Base-by-base conservation (phyloP, 1,140 invertebrate species). In the Coboldia fuscipes region DNA sequence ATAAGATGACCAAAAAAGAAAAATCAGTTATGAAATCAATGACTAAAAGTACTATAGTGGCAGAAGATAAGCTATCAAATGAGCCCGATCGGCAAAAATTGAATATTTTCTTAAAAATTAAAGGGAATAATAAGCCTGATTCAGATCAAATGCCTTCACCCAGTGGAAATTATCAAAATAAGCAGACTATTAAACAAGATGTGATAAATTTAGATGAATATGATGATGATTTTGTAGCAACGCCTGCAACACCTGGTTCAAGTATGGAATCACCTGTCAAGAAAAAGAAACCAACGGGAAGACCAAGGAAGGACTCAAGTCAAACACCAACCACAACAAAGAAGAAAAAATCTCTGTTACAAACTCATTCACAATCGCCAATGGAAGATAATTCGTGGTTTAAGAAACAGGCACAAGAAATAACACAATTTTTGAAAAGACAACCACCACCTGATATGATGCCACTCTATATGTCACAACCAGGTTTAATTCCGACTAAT, bases 81-180 rank as follows among this genome's bases (percentile, higher is more conserved):
- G 78, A 83, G 50, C 78, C 77, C 2, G 75, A 83, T 48, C 76
- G 71, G 50, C 75, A 72, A 48, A 84, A 84, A 51, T 51, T 81
- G 17, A 83, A 82, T 57, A 80, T 84, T 47, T 80, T 84, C 42
- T 83, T 81, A 48, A 82, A 82, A 56, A 79, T 83, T 28, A n/a
- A n/a, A n/a, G n/a, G n/a, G n/a, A n/a, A n/a, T n/a, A n/a, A n/a
- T n/a, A n/a, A n/a, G n/a, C n/a, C n/a, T n/a, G n/a, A n/a, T n/a
- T n/a, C n/a, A n/a, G n/a, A n/a, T n/a, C n/a, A n/a, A n/a, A n/a
- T n/a, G n/a, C n/a, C n/a, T n/a, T n/a, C n/a, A n/a, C n/a, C n/a
- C n/a, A n/a, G n/a, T n/a, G n/a, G n/a, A n/a, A n/a, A n/a, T n/a
- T n/a, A n/a, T n/a, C n/a, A n/a, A n/a, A n/a, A n/a, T n/a, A n/a